phyloP scores from a whole-genome alignment of 2,113 vertebrate genomes.

The Etheostoma cragini region DNA sequence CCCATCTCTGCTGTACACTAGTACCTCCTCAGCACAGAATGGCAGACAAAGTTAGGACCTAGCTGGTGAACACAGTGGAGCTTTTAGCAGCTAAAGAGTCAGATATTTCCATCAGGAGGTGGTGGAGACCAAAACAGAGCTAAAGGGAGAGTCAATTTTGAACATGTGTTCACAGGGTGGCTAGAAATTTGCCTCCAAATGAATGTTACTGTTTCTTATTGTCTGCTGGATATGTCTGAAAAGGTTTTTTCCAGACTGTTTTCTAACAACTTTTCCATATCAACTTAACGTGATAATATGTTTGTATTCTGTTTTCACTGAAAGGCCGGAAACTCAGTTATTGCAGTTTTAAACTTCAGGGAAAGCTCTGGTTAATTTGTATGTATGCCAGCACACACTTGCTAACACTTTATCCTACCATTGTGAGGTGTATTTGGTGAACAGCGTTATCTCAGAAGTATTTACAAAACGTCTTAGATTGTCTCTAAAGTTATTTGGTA shows the following conservation, averaged over 20 bases:
- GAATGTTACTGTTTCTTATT: not conserved
- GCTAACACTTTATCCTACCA: not conserved
- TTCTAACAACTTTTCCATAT: not conserved
- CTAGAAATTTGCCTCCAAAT: not conserved
- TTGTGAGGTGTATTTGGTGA: not conserved
- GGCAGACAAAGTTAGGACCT: too few species aligned
- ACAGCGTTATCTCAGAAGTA: not conserved
- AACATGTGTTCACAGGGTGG: not conserved
- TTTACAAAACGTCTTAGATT: not conserved
- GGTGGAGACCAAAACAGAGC: not conserved
- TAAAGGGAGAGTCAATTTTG: not conserved
- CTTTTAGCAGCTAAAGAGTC: not conserved
- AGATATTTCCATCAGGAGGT: not conserved
- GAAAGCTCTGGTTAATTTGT: not conserved
- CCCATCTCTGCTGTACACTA: too few species aligned
- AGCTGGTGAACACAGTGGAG: too few species aligned
- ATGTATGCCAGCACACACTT: not conserved
- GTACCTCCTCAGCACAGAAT: too few species aligned
- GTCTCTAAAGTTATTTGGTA: not conserved
- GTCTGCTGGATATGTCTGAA: not conserved
- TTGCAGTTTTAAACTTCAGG: not conserved
- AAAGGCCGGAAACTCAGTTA: not conserved
- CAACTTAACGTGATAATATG: not conserved
- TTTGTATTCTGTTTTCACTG: not conserved
- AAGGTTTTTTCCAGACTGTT: not conserved